Evolutionary conservation across 2,888 invertebrate genomes (phyloP), one percentile per base, ranked within the genome.

Genomic region (Pollenia amentaria): DNA sequence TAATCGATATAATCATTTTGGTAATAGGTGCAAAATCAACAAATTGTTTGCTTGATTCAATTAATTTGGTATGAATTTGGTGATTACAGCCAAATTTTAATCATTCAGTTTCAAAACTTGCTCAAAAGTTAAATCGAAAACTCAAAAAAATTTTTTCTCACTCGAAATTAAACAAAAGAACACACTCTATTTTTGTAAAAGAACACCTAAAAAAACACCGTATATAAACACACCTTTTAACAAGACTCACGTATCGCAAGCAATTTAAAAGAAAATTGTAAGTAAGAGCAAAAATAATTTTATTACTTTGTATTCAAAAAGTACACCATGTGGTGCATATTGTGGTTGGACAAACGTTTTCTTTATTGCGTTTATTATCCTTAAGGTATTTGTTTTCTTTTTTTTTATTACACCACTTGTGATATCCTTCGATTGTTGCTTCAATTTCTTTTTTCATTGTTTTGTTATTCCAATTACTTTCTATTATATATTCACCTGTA

Each of bases 221-320:
- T 29, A 29, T 29, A 29, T 6, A 29, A 29, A 29, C 6, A 29
- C 29, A 44, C 57, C 4, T 29, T 42, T 40, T 42, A 79, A 79
- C 44, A 62, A 53, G 16, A 51, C 42, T 12, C 53, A 72, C 70
- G 70, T 79, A 60, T 53, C 48, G 42, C 29, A 0, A 57, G 11
- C 79, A 78, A 80, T 81, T 65, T 57, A 67, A 67, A 51, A 38
- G 38, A 18, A 51, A 14, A 62, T 16, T n/a, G 7, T 40, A 64
- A 48, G 11, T 38, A 9, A n/a, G 38, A 46, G 1, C 46, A n/a
- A 44, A 55, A 65, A 65, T n/a, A 82, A 46, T 75, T 65, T 73
- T 40, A 69, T 82, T 69, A 67, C 48, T 38, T 8, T 44, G 42
- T 72, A 53, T 79, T 70, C 62, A 72, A 62, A 72, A 51, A 80